Base-by-base conservation (phyloP, 2,888 invertebrate species). In the Cremastinae sp. region DNA sequence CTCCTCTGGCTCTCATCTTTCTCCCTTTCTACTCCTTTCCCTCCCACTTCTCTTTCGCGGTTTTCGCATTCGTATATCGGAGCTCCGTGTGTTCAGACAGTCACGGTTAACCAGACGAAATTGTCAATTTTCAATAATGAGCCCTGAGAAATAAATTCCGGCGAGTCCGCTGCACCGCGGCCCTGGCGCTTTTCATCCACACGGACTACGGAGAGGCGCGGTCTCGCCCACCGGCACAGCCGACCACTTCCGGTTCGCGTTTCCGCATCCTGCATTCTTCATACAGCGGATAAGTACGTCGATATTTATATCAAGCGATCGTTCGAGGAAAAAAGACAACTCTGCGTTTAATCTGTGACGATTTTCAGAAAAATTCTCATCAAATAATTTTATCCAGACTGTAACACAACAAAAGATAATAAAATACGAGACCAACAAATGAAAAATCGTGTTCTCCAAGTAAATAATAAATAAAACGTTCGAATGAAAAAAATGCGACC, bases 231-330 rank as follows among this genome's bases (percentile, higher is more conserved):
- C 70, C 58, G 28, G 71, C 82, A 83, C 82, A 84, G 86, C 81
- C 85, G 83, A 87, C 87, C 88, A 85, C 88, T 88, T 88, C 88
- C 88, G 85, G 84, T 85, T 82, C 82, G 80, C 84, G 84, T 87
- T 86, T 85, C 87, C 88, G 87, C 83, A 80, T 86, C 82, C 84
- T 83, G 82, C 84, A 79, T 59, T 37, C 18, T 53, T 59, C 28
- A 14, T 51, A 49, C 41, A 73, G 35, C 56, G 37, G 35, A 51
- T 16, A 51, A 8, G 8, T 37, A 28, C 8, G 53, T n/a, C n/a
- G n/a, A n/a, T n/a, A n/a, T n/a, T n/a, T n/a, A 45, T 55, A 39
- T 43, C 20, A 28, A 12, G 18, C 47, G 16, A 28, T 55, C 56
- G 55, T 58, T 39, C 56, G 28, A 28, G 28, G 28, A 28, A 28